Evolutionary conservation across 2,113 vertebrate genomes (phyloP).

Genomic region (Poeciliopsis retropinna): DNA sequence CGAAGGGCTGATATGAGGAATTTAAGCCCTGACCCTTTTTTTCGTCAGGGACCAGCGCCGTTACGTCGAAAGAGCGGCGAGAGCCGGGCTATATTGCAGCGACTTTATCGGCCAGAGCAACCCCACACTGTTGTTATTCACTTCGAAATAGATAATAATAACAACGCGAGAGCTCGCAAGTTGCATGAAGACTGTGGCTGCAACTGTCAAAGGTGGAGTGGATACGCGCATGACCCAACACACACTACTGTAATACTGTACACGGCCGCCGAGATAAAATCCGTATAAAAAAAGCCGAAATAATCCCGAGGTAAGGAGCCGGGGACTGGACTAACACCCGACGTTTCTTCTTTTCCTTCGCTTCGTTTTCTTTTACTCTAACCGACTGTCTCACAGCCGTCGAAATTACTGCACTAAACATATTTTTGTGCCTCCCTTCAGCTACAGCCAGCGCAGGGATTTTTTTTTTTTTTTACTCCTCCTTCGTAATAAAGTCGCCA

Average conservation of each 20-base stretch:
- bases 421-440: conserved; percentile 78
- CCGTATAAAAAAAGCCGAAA: conserved; percentile 70
- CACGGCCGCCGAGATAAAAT: conserved; percentile 79
- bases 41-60: conserved; percentile 71
- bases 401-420: conserved; percentile 77
- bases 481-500: conserved; percentile 94
- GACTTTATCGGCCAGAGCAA: conserved; percentile 65
- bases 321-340: conserved; percentile 54
- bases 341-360: conserved; percentile 63
- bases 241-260: conserved; percentile 80
- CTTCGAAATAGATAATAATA: conserved; percentile 74
- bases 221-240: conserved; percentile 81
- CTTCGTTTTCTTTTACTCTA: conserved; percentile 71
- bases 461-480: conserved; percentile 78
- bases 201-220: conserved; percentile 88
- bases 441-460: conserved; percentile 77
- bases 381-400: conserved; percentile 65
- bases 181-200: conserved; percentile 79
- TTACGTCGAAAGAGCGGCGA: conserved; percentile 76
- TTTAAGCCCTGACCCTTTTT: conserved; percentile 65
- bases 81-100: conserved; percentile 58
- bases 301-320: conserved; percentile 81
- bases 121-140: conserved; percentile 51
- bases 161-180: conserved; percentile 86
- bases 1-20: conserved; percentile 55